Evolutionary conservation across 1,140 invertebrate genomes (phyloP).

Genomic region (Nasonia longicornis): DNA sequence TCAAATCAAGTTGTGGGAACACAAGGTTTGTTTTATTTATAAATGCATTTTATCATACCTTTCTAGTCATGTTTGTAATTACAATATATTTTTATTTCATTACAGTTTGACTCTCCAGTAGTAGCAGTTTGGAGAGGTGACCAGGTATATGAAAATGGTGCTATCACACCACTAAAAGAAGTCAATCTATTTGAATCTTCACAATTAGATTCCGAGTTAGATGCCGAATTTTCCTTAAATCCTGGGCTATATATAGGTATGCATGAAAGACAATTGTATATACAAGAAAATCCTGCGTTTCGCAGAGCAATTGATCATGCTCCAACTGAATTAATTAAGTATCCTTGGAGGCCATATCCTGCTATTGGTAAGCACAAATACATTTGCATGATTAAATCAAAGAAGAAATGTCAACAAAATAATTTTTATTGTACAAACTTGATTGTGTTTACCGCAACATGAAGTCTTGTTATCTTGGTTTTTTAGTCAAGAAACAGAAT

Average conservation of each 20-base stretch:
- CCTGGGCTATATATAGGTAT: constrained; percentile 88
- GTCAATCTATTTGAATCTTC: constrained; percentile 82
- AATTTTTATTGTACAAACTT: no score
- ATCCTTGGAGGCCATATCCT: constrained; percentile 80
- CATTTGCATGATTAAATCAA: neutral
- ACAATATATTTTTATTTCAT: constrained; percentile 40
- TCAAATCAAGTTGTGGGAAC: constrained; percentile 75
- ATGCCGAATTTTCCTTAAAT: constrained; percentile 60
- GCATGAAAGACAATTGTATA: constrained; percentile 86
- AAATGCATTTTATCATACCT: neutral
- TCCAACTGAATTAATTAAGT: constrained; percentile 58
- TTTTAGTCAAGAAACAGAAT: no score
- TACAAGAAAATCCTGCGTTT: constrained; percentile 76
- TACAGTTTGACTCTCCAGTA: constrained; percentile 85
- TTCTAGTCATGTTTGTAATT: neutral
- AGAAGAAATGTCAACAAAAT: constrained; percentile 14
- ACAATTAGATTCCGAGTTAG: constrained; percentile 65
- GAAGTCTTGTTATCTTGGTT: no score
- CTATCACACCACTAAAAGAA: constrained; percentile 71
- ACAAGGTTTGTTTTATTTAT: constrained; percentile 71
- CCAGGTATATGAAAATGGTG: constrained; percentile 46
- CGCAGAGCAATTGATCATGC: constrained; percentile 60
- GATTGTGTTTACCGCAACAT: no score
- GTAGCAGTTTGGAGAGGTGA: constrained; percentile 85
- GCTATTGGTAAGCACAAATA: constrained; percentile 61